phyloP scores from a whole-genome alignment of 1,140 invertebrate genomes.

The Zaprionus lachaisei region DNA sequence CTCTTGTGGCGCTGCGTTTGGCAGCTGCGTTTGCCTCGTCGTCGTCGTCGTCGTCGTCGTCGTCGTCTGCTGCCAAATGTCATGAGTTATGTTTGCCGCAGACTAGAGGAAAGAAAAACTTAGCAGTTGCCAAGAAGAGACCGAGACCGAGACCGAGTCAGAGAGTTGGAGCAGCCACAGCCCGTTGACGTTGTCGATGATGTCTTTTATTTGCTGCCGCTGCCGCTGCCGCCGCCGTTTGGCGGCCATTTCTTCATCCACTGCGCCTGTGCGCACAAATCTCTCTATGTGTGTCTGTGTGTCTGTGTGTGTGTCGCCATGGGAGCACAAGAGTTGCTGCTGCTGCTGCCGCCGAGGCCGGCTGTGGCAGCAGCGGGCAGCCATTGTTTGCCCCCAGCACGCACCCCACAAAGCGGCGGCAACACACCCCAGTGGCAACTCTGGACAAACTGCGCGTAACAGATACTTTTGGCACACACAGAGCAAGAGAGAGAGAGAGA shows the following conservation, averaged over 20 bases:
- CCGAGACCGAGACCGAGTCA: neutral
- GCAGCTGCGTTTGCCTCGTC: slow-evolving; percentile 57
- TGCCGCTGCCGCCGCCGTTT: slow-evolving; percentile 19
- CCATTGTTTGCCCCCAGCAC: slow-evolving; percentile 72
- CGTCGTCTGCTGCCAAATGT: slow-evolving; percentile 60
- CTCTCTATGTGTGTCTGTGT: slow-evolving; percentile 12
- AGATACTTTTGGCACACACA: slow-evolving; percentile 3
- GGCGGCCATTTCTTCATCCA: slow-evolving; percentile 75
- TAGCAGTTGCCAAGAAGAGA: slow-evolving; percentile 21
- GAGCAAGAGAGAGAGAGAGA: no score
- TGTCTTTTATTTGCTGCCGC: slow-evolving; percentile 45
- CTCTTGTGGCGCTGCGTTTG: slow-evolving; percentile 57
- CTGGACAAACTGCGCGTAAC: slow-evolving; percentile 12
- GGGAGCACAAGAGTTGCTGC: slow-evolving; percentile 62
- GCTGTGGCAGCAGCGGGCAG: slow-evolving; percentile 39
- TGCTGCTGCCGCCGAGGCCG: slow-evolving; percentile 41
- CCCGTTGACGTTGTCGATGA: slow-evolving; percentile 26
- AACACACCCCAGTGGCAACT: slow-evolving; percentile 26
- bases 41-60: slow-evolving; percentile 23
- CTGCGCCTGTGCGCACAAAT: slow-evolving; percentile 74
- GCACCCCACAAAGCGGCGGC: slow-evolving; percentile 40
- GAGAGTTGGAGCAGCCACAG: neutral
- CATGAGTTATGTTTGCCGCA: slow-evolving; percentile 67
- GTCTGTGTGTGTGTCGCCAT: slow-evolving; percentile 50
- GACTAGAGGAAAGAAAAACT: slow-evolving; percentile 43